These are phyloP conservation scores for Cettia cetti DNA, from an alignment of 2,113 vertebrate species.

Conservation along the genomic window DNA sequence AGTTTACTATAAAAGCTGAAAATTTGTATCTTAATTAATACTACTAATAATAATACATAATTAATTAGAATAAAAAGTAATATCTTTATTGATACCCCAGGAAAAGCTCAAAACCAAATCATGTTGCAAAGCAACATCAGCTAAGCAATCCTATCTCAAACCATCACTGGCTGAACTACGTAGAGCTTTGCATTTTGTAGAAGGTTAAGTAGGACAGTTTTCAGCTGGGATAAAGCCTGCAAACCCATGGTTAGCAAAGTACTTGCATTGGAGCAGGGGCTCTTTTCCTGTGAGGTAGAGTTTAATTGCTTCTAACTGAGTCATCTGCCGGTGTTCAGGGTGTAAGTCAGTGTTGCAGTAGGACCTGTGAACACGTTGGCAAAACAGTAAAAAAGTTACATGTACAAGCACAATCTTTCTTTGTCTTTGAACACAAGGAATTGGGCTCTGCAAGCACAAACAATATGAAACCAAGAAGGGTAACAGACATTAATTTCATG, in stretches of 20 bases:
- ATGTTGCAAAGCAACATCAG: background rate
- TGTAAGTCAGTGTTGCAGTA: constrained; percentile 95
- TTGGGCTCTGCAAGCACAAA: background rate
- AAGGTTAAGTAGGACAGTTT: background rate
- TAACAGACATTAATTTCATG: background rate
- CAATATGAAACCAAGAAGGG: background rate
- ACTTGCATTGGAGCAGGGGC: constrained; percentile 89
- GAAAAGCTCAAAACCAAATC: background rate
- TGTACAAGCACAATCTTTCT: background rate
- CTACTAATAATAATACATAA: background rate
- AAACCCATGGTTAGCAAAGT: background rate
- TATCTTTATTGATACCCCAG: background rate
- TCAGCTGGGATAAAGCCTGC: background rate
- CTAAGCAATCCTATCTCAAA: background rate
- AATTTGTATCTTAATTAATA: background rate
- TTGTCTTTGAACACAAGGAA: constrained; percentile 19
- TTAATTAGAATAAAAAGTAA: background rate
- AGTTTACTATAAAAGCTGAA: background rate
- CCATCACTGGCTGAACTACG: background rate
- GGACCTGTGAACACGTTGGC: constrained; percentile 76
- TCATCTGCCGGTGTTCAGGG: constrained; percentile 89
- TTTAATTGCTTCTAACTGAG: constrained; percentile 93
- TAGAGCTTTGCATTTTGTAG: background rate
- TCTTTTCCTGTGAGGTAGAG: constrained; percentile 91
- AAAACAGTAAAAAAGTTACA: constrained; percentile 4